Percentiles rank a stretch among this genome's conserved stretches.
phyloP scores from a whole-genome alignment of 2,113 vertebrate species.

The Misgurnus mizolepis region DNA sequence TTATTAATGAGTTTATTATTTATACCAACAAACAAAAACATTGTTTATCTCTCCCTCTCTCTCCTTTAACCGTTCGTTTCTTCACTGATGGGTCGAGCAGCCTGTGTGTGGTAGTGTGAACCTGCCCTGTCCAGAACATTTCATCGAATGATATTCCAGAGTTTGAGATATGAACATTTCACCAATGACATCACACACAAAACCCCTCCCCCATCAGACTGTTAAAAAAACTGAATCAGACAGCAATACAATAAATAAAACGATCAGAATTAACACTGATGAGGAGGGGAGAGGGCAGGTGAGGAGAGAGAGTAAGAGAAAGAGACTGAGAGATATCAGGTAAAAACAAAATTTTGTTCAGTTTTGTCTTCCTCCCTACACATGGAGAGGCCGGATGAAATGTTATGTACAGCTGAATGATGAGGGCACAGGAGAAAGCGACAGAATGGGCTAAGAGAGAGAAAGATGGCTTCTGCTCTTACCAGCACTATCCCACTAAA shows the following conservation, averaged over 20 bases:
- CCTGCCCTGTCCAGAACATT: conserved; percentile 38
- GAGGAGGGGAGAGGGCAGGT: conserved; percentile 42
- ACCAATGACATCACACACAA: conserved; percentile 46
- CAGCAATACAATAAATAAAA: conserved; percentile 79
- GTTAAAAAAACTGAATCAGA: conserved; percentile 45
- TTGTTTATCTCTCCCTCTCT: conserved; percentile 71
- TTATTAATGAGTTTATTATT: conserved; percentile 84
- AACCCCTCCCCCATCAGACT: conserved; percentile 43
- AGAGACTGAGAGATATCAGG: conserved; percentile 61
- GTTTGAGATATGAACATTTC: conserved; percentile 46
- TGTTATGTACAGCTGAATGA: conserved; percentile 78
- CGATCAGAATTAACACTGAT: conserved; percentile 67
- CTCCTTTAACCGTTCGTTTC: conserved; percentile 58
- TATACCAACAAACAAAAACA: conserved; percentile 81
- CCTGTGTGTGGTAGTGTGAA: conserved; percentile 21
- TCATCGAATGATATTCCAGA: conserved; percentile 6
- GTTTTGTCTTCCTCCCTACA: conserved; percentile 59
- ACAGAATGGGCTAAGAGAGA: background rate
- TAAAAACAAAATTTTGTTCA: conserved; percentile 68
- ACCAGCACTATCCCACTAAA: conserved; percentile 67
- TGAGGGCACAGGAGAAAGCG: conserved; percentile 45
- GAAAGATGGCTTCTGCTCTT: conserved; percentile 60
- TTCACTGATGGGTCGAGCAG: conserved; percentile 40
- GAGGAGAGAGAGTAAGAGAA: conserved; percentile 54
- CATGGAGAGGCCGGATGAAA: conserved; percentile 64